phyloP scores from a whole-genome alignment of 2,113 vertebrate species.

The Solea senegalensis region DNA sequence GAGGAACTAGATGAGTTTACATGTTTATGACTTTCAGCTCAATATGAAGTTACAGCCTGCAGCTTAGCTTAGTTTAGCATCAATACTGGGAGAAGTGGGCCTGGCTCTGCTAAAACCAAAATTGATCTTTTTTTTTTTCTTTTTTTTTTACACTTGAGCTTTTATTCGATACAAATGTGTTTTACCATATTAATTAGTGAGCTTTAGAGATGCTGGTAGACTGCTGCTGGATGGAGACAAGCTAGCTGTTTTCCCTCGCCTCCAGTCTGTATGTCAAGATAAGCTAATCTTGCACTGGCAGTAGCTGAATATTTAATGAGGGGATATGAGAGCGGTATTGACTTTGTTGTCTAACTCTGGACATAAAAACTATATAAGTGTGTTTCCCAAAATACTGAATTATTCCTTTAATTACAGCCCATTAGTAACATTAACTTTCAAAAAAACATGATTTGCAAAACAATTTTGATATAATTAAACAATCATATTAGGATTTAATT shows the following conservation, averaged over 20 bases:
- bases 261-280: neutral
- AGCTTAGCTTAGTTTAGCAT: too few species aligned
- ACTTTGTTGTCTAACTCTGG: neutral
- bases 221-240: neutral
- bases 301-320: slow-evolving; percentile 7
- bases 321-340: neutral
- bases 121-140: too few species aligned
- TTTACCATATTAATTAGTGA: too few species aligned
- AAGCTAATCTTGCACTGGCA: neutral
- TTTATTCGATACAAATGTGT: too few species aligned
- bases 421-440: neutral
- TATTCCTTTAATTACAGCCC: slow-evolving; percentile 3
- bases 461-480: neutral
- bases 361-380: neutral
- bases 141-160: too few species aligned
- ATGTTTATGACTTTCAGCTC: too few species aligned
- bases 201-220: too few species aligned
- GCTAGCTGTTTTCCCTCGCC: neutral
- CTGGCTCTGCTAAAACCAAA: too few species aligned
- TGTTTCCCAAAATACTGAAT: neutral
- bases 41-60: too few species aligned
- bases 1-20: too few species aligned
- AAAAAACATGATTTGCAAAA: too few species aligned
- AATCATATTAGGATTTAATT: neutral
- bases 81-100: too few species aligned